Base-by-base conservation (phyloP, 2,888 invertebrate species). In the Nemotelus pantherinus region DNA sequence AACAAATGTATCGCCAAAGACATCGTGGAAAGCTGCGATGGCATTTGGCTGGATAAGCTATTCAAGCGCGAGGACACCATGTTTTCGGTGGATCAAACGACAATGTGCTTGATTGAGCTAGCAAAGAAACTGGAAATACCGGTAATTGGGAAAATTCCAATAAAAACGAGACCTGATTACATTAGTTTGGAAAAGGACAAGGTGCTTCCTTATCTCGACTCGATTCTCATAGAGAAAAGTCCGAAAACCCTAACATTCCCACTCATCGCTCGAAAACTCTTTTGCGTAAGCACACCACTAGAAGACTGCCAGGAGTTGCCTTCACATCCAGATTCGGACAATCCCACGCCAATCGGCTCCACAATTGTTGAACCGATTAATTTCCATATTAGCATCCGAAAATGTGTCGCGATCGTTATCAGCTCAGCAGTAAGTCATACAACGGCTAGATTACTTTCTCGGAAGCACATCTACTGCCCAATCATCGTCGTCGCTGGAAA, bases 171-270 rank as follows among this genome's bases (percentile, higher is more conserved):
- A 77, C 84, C 83, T 53, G 87, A 86, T 71, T 86, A 86, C n/a
- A 84, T 83, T 64, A 82, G 82, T 0, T 83, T 84, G n/a, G 84
- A 86, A 80, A 81, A 84, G 79, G 83, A 86, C 53, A 82, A 83
- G 50, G 82, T 83, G 55, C 82, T 86, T 0, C 84, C 82, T 80
- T 82, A 84, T 77, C 82, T 86, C 9, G 85, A 87, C 76, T 80
- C 85, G 4, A 83, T 87, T 9, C 83, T 85, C n/a, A 86, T 86
- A 53, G 84, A 86, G 75, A 86, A 86, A 78, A 87, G 86, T 81
- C 80, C 82, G 0, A 82, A 84, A 82, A 85, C 84, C 63, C 83
- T 84, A 70, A 85, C 85, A 77, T 86, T 84, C 78, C 86, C 87
- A 0, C 77, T 87, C 72, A 84, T 86, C 68, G 87, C 85, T 0